Evolutionary conservation across 1,140 invertebrate genomes (phyloP), one percentile per base, ranked within the genome.

Genomic region (Arctopsyche grandis): DNA sequence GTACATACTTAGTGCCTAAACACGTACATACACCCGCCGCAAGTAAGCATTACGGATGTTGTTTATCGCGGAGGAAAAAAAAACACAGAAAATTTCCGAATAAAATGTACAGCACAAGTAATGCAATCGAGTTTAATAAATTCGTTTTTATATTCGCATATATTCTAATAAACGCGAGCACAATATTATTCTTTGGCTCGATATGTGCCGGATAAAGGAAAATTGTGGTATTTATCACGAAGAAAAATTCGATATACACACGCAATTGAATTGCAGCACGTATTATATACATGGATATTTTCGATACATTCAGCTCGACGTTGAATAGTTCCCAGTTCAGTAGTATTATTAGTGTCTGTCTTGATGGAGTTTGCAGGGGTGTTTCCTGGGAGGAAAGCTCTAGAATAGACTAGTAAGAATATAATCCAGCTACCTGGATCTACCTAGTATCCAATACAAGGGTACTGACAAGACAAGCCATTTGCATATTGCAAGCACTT

Each of bases 381-480:
- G 4, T 26, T 66, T 66, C 63, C 63, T 66, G 12, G 9, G 3
- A 60, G 38, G 38, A 46, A 71, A 48, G 21, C 43, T 10, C 38
- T 38, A n/a, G 69, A 22, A 46, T 24, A 19, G 66, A 16, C 4
- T 26, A 69, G 66, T 69, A 71, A 48, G 69, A 71, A 71, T 38
- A 71, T 71, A 71, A 71, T 71, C 44, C 69, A 0, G 5, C 38
- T 71, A 71, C 69, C 44, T 71, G 44, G 46, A 48, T 16, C 66
- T 46, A n/a, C 16, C 48, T 26, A 66, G 24, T 9, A 48, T 46
- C 24, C 29, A 71, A 48, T 71, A 71, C 69, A 71, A 71, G 69
- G 69, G 69, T 71, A 71, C 38, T 71, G 69, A 71, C 69, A 71
- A 71, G 69, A 22, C n/a, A 22, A 71, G 38, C 44, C 43, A 71